Evolutionary conservation across 2,888 invertebrate species (phyloP).

Genomic region (Perizoma affinitatum): DNA sequence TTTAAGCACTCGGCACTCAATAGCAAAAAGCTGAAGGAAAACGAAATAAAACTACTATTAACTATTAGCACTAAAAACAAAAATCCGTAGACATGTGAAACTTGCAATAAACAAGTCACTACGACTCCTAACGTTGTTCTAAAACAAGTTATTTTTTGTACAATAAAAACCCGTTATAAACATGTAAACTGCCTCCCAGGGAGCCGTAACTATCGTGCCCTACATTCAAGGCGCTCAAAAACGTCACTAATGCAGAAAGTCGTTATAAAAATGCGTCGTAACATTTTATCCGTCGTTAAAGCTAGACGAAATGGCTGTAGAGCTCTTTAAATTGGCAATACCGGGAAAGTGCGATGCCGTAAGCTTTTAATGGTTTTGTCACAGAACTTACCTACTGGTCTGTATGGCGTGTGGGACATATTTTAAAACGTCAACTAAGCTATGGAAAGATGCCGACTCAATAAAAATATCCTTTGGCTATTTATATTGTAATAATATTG

Average conservation of each 20-base stretch:
- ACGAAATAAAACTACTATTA: too few species aligned
- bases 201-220: conserved; percentile 8
- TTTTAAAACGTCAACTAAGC: background rate
- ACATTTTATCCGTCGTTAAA: conserved; percentile 52
- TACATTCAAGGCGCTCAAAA: conserved; percentile 19
- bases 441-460: background rate
- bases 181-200: conserved; percentile 1
- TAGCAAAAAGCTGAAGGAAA: too few species aligned
- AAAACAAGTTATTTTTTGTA: too few species aligned
- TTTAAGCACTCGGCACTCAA: too few species aligned
- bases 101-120: too few species aligned
- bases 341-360: conserved; percentile 47
- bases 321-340: conserved; percentile 62
- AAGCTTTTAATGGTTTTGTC: conserved; percentile 47
- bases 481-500: too few species aligned
- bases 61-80: too few species aligned
- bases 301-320: conserved; percentile 46
- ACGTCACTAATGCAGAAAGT: conserved; percentile 24
- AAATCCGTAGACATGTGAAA: too few species aligned
- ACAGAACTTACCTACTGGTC: conserved; percentile 1
- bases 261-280: conserved; percentile 40
- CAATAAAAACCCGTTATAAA: too few species aligned
- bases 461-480: background rate
- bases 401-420: too few species aligned
- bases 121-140: too few species aligned